A percentile compares a stretch with the other conserved stretches of the same genome.
phyloP scores from a whole-genome alignment of 23 tunicate genomes.

The Clavelina lepadiformis region DNA sequence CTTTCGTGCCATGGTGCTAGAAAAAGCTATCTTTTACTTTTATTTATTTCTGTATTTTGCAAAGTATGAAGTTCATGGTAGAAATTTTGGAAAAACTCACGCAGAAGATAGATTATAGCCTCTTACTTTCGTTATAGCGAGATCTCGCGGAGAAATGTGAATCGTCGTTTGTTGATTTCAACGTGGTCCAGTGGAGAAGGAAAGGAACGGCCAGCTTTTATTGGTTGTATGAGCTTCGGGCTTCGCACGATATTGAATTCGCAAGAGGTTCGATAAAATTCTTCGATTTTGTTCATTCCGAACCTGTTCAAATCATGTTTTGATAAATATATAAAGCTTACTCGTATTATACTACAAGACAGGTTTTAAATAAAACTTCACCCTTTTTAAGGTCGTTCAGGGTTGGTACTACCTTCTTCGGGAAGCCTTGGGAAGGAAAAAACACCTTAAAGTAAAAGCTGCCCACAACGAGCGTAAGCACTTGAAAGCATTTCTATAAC shows the following conservation, averaged over 20 bases:
- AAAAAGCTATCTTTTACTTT: no score
- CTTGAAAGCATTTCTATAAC: no score
- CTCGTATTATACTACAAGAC: not conserved
- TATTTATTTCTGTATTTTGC: no score
- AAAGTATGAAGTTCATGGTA: no score
- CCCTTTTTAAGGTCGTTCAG: conserved; percentile 20
- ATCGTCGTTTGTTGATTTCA: conserved; percentile 41
- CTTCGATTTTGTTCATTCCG: not conserved
- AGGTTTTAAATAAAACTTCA: not conserved
- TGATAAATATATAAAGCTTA: not conserved
- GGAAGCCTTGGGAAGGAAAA: conserved; percentile 37
- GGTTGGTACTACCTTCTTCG: conserved; percentile 62
- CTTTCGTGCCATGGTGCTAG: no score
- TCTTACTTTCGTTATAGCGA: no score
- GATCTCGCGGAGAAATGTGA: no score
- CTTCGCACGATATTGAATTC: conserved; percentile 7
- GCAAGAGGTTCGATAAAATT: conserved; percentile 17
- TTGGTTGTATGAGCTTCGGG: conserved; percentile 66
- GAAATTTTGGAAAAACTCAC: no score
- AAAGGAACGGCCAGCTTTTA: conserved; percentile 2
- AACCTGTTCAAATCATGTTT: not conserved
- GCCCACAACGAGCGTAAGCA: no score
- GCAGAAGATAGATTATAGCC: no score
- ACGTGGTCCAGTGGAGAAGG: conserved; percentile 27
- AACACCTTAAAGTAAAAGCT: conserved; percentile 15